Conservation (phyloP, 2,888 invertebrate species). For the Phengaris alcon region DNA sequence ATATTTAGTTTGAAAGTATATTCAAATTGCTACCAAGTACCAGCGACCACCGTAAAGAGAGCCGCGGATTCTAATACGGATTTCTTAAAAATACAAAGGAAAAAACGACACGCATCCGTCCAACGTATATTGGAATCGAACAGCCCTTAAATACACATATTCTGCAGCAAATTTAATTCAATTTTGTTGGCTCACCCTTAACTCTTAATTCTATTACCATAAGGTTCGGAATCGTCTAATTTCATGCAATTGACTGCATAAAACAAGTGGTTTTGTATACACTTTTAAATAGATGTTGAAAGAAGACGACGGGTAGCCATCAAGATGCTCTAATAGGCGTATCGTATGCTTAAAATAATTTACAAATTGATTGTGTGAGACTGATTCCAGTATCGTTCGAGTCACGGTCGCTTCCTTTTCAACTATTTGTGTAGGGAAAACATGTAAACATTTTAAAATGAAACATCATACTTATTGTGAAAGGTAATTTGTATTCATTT, state of each 20-base stretch:
- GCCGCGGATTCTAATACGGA: conserved; percentile 33
- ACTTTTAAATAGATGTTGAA: conserved; percentile 78
- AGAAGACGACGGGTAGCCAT: conserved; percentile 75
- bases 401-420: conserved; percentile 35
- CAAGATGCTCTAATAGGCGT: conserved; percentile 77
- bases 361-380: conserved; percentile 56
- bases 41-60: conserved; percentile 46
- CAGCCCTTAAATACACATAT: conserved; percentile 23
- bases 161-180: conserved; percentile 43
- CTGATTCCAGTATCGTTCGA: conserved; percentile 37
- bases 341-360: conserved; percentile 71
- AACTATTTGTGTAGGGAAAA: conserved; percentile 32
- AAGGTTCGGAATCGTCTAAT: conserved; percentile 46
- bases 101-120: conserved; percentile 22
- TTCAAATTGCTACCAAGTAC: conserved; percentile 50
- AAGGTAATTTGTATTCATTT: conserved; percentile 13
- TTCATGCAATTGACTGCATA: conserved; percentile 30
- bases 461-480: conserved; percentile 28
- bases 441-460: conserved; percentile 19
- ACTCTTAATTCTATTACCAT: conserved; percentile 38
- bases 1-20: conserved; percentile 70
- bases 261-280: conserved; percentile 46
- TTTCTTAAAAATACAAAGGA: conserved; percentile 22
- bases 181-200: conserved; percentile 27
- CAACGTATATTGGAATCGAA: conserved; percentile 23